Base-by-base conservation (phyloP, 2,113 vertebrate species). In the Oreochromis aureus region DNA sequence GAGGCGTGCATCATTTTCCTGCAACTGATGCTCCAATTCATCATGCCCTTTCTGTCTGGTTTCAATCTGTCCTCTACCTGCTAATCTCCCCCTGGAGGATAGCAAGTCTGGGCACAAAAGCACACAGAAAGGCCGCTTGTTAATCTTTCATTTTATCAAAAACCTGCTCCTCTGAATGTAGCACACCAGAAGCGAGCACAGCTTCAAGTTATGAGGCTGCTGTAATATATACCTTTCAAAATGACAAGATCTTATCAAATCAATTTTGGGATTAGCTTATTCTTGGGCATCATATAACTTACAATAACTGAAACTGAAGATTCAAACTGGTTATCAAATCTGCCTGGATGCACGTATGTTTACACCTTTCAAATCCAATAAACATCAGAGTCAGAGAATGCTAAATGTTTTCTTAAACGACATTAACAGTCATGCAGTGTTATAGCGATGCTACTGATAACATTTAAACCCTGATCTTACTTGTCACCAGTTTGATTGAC, bases 21-120 rank as follows among this genome's bases (percentile, higher is more conserved):
- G 76, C 81, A 83, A 73, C 66, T 73, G 85, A 84, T 89, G 89
- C 85, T 81, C 87, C 93, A 93, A 89, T 97, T 94, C 87, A 96
- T 94, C 88, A 93, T 90, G 92, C 92, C 54, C 66, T 84, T 81
- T 90, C 73, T 83, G 87, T 89, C 86, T 89, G 61, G 81, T 90
- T 91, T 80, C 89, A 88, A 84, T 93, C 86, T 86, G 78, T 92
- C 87, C 78, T 88, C 88, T 71, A 78, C 85, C 84, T 91, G 82
- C 81, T 91, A 94, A 93, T 93, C 90, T 87, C 89, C 89, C 88
- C 82, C 51, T 27, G 46, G 92, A 90, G 81, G 53, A 84, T 39
- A 22, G 78, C 55, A 56, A 48, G 59, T 44, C 55, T 12, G 10
- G 24, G 81, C 83, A 92, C 81, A 92, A 91, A 91, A 58, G 82